Base-by-base conservation (phyloP, 2,888 invertebrate species). In the Drosophila fungiperda region DNA sequence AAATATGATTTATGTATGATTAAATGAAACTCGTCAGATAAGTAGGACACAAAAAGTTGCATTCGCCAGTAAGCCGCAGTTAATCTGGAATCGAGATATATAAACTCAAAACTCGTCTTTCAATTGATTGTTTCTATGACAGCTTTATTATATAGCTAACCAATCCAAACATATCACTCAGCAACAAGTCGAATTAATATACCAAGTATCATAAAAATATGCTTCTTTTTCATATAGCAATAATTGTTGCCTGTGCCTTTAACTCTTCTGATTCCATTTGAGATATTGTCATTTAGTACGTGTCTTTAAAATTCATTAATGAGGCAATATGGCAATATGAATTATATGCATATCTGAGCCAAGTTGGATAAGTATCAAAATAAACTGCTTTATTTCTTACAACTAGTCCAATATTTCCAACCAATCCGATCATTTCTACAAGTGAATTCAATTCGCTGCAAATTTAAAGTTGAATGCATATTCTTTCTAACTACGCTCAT, bases 401-500 rank as follows among this genome's bases (percentile, higher is more conserved):
- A 20, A 20, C 12, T 40, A 9, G 5, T 17, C 2, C 1, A 49
- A 49, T 1, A 29, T 49, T 17, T 20, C 3, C 35, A 11, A 36
- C 36, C 53, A 55, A 38, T n/a, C 36, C 3, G 54, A 17, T 6
- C 7, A 54, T 9, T 53, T 20, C 20, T 23, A 3, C 45, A 50
- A 5, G 29, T 11, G 15, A 26, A 15, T 49, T 49, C 2, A n/a
- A 29, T 42, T 29, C 8, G 32, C 23, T 50, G 17, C 12, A 20
- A 17, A 32, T 17, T 26, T 11, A n/a, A 42, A 45, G 15, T 6
- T 33, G 12, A 57, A 55, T 48, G 38, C 58, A 29, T 2, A 8
- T 65, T 58, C 53, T 35, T 12, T 23, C 11, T 50, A 45, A 52
- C 49, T 54, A 50, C 38, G 35, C 42, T 7, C 33, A 50, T 8